Percentiles rank a stretch among this genome's conserved stretches.
Evolutionary conservation across 2,888 invertebrate species (phyloP).

Genomic region (Masnerella sp.): DNA sequence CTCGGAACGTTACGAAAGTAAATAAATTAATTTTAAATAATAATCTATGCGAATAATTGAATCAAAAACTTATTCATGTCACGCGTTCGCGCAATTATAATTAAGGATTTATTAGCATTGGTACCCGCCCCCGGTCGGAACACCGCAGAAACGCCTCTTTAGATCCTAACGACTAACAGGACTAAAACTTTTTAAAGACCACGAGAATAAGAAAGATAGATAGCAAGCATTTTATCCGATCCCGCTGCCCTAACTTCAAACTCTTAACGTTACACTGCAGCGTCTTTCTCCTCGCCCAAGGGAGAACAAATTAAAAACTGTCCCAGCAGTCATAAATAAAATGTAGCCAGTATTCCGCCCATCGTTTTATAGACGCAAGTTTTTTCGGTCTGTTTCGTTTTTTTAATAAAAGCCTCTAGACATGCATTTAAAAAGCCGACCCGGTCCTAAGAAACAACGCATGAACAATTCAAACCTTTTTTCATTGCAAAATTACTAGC

Average conservation of each 20-base stretch:
- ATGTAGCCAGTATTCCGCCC: conserved; percentile 74
- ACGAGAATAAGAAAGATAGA: conserved; percentile 61
- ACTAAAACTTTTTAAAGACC: conserved; percentile 74
- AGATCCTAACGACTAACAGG: conserved; percentile 75
- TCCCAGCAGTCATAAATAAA: conserved; percentile 78
- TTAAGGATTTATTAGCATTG: conserved; percentile 77
- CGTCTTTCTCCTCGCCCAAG: conserved; percentile 65
- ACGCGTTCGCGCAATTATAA: conserved; percentile 77
- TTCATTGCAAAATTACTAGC: too few species aligned
- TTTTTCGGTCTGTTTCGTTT: conserved; percentile 52
- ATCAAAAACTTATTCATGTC: conserved; percentile 77
- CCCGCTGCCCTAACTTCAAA: conserved; percentile 51
- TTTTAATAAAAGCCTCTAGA: conserved; percentile 72
- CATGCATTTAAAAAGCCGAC: conserved; percentile 72
- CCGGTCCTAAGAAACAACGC: conserved; percentile 16
- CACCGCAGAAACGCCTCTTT: conserved; percentile 75
- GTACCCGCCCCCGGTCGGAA: conserved; percentile 68
- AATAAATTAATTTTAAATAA: too few species aligned
- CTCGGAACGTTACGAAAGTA: conserved; percentile 15
- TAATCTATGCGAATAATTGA: too few species aligned
- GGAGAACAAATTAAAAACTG: conserved; percentile 78
- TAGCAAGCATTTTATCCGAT: conserved; percentile 56
- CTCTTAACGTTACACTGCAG: conserved; percentile 52
- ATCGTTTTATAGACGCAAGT: conserved; percentile 68
- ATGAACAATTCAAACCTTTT: too few species aligned